Evolutionary conservation across 2,797 vertebrate species (phyloP), one percentile per base, ranked within the genome.

Genomic region (Chromis chromis): DNA sequence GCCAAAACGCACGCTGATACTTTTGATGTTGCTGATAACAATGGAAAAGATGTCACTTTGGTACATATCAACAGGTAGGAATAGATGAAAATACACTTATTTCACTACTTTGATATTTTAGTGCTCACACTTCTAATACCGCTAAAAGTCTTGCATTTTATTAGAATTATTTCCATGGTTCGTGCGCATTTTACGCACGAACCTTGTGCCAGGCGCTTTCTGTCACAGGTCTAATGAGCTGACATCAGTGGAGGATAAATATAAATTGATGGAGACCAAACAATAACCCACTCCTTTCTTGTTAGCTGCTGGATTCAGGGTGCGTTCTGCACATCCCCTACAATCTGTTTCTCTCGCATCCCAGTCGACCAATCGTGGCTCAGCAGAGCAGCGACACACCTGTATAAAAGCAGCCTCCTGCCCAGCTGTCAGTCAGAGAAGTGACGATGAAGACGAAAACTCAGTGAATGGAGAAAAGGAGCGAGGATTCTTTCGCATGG

Each of bases 391-490:
- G 72, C 84, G 76, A 75, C 72, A 74, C 85, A 76, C 74, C 78
- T 84, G 68, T 88, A 94, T 94, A 94, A 93, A 93, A 83, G 66
- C 86, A 33, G 36, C n/a, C 42, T 44, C 25, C 54, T 11, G 6
- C 44, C 40, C 65, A 71, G 75, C 50, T 70, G 77, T 52, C 78
- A 72, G 9, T 61, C 74, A 70, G 56, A 74, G 44, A 55, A 36
- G 61, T 39, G 56, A 69, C 25, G 25, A 25, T 25, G 61, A 53
- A 74, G 59, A 49, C 19, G 27, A 58, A 22, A 16, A 25, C 1
- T 5, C 10, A 8, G 0, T 8, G 40, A 6, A 10, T 10, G 21
- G 3, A 21, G 27, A 50, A 14, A 4, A 8, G 49, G 21, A 42
- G 53, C 28, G 3, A 27, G 33, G 13, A 31, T 28, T 7, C 12